Evolutionary conservation across 1,140 invertebrate species (phyloP).

Genomic region (Globodera ellingtonae): DNA sequence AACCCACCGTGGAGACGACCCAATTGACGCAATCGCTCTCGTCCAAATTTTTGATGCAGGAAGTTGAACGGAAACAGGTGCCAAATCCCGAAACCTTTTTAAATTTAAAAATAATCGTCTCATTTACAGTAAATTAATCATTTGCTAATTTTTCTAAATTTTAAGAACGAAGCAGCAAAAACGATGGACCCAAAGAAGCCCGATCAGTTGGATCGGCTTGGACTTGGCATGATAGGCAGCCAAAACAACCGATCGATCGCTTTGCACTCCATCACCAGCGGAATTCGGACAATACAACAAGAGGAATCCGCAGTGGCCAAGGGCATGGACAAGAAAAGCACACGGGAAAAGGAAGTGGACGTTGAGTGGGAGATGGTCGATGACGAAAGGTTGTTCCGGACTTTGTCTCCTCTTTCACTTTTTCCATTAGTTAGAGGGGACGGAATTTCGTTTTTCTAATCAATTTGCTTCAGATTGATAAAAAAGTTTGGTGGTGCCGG

Average conservation of each 20-base stretch:
- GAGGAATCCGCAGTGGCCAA: conserved; percentile 64
- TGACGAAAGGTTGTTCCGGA: conserved; percentile 48
- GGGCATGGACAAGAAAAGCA: conserved; percentile 10
- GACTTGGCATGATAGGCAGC: conserved; percentile 78
- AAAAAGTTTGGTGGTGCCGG: background rate
- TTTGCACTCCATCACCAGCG: conserved; percentile 84
- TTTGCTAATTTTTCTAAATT: conserved; percentile 1
- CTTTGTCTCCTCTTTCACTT: background rate
- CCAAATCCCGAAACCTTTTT: background rate
- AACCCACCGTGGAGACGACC: conserved; percentile 11
- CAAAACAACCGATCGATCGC: conserved; percentile 69
- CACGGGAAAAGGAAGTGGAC: conserved; percentile 43
- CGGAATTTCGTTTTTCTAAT: background rate
- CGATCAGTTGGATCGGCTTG: conserved; percentile 84
- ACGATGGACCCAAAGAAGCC: conserved; percentile 80
- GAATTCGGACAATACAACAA: conserved; percentile 90
- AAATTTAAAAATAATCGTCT: too few relatives aligned
- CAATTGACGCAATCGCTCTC: conserved; percentile 23
- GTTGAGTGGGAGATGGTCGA: conserved; percentile 56
- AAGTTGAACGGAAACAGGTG: conserved; percentile 40
- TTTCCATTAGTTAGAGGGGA: background rate
- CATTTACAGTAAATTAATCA: background rate
- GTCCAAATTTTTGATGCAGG: conserved; percentile 52
- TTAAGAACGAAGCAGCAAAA: conserved; percentile 19
- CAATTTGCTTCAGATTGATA: background rate